Base-by-base conservation (phyloP, 2,888 invertebrate species). In the Scrobipalpa atriplicella region DNA sequence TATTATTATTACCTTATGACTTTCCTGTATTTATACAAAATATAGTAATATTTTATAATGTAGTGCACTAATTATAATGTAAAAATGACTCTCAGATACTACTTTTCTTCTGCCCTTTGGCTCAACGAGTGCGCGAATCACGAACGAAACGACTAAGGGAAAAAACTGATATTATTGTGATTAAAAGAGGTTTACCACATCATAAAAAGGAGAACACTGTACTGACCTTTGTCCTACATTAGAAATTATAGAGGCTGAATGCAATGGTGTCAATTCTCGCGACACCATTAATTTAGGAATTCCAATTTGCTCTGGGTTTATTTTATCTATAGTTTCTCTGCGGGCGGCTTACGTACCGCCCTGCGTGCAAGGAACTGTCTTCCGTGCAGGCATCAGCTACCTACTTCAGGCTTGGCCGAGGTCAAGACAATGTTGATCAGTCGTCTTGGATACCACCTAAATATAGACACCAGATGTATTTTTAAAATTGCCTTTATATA, bases 391-490 rank as follows among this genome's bases (percentile, higher is more conserved):
- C 39, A 47, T 56, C 52, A 62, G 66, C 62, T 19, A 13, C 36
- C 36, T 36, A 38, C 51, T 29, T 13, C 47, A 62, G 62, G 58
- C 63, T 63, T 60, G 68, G 62, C 52, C 71, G 70, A 72, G 74
- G 74, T 73, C 69, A 72, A 60, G 68, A 66, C 18, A 68, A 29
- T 66, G 71, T 73, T 71, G 67, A 72, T 72, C 68, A 51, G 78
- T 77, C 71, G 76, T 72, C 78, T 71, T 77, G 77, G 73, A 67
- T 67, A 78, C 73, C 62, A 56, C 60, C 70, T 70, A 64, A 70
- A 70, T 62, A 75, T 36, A 58, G 29, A n/a, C 54, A 21, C 29
- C 0, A 38, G 29, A 29, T 36, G 2, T 51, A 41, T 41, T 47
- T 62, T 62, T 21, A 21, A 29, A 0, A 41, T 1, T 39, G 16